phyloP scores from a whole-genome alignment of 2,888 invertebrate species.

The Cotesia congregata region DNA sequence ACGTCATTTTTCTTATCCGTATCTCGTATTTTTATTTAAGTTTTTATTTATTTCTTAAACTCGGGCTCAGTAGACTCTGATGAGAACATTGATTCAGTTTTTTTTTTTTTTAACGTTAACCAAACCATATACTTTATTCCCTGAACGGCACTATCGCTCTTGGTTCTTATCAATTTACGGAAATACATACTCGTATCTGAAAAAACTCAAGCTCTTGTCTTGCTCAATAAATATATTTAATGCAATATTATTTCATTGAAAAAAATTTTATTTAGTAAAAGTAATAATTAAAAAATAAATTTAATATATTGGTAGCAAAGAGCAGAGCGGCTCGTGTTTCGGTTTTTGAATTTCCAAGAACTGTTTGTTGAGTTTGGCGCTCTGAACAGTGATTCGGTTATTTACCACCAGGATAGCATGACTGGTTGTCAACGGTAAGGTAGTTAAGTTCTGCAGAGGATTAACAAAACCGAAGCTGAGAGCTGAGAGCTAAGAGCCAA shows the following conservation, averaged over 20 bases:
- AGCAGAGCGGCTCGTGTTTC: conserved; percentile 60
- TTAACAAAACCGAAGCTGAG: not conserved
- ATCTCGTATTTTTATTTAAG: not conserved
- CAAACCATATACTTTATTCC: not conserved
- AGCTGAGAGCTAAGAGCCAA: no score
- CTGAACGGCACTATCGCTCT: conserved; percentile 13
- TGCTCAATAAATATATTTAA: not conserved
- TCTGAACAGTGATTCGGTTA: conserved; percentile 9
- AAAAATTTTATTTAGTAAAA: not conserved
- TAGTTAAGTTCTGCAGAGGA: not conserved
- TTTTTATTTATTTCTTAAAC: conserved; percentile 6
- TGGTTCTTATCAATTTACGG: conserved; percentile 26
- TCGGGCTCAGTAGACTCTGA: not conserved
- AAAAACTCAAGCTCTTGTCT: conserved; percentile 1
- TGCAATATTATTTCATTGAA: conserved; percentile 5
- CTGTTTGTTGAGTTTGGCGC: conserved; percentile 44
- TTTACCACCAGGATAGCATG: conserved; percentile 39
- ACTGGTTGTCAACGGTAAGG: conserved; percentile 38
- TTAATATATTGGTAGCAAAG: conserved; percentile 1
- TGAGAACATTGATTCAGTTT: not conserved
- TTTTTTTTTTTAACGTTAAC: not conserved
- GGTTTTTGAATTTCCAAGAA: conserved; percentile 64
- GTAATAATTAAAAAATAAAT: no score
- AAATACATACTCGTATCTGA: conserved; percentile 19
- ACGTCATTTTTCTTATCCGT: conserved; percentile 11